Conservation (phyloP, 1,140 invertebrate genomes). For the Melipona quadrifasciata region DNA sequence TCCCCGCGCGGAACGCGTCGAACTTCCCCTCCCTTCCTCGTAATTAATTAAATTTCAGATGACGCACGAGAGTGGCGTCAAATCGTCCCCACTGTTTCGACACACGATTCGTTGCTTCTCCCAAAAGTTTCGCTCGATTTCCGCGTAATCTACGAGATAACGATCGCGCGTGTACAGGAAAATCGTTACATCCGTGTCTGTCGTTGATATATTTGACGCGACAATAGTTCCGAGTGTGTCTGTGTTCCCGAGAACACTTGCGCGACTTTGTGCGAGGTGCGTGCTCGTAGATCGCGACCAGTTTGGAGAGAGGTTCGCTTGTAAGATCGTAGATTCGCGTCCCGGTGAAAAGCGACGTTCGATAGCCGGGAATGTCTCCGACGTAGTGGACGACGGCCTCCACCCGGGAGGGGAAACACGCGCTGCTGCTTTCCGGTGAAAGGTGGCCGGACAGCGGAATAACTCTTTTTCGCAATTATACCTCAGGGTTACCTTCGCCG, state of each 20-base stretch:
- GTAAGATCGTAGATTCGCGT: slow-evolving; percentile 60
- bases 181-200: neutral
- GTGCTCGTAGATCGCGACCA: neutral
- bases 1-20: neutral
- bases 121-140: neutral
- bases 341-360: slow-evolving; percentile 55
- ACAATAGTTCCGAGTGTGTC: neutral
- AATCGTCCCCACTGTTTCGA: neutral
- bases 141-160: neutral
- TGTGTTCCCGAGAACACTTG: neutral
- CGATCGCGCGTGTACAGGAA: neutral
- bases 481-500: slow-evolving; percentile 40
- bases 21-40: neutral
- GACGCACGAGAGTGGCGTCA: neutral
- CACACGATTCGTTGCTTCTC: neutral
- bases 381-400: slow-evolving; percentile 9
- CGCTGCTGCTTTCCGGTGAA: slow-evolving; percentile 50
- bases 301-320: slow-evolving; percentile 45
- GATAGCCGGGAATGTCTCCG: slow-evolving; percentile 40
- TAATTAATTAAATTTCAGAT: slow-evolving; percentile 17
- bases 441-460: slow-evolving; percentile 55
- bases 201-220: neutral
- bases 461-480: slow-evolving; percentile 64
- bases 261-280: neutral
- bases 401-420: neutral